Evolutionary conservation across 2,888 invertebrate genomes (phyloP), one percentile per base, ranked within the genome.

Genomic region (Morpho deidamia): DNA sequence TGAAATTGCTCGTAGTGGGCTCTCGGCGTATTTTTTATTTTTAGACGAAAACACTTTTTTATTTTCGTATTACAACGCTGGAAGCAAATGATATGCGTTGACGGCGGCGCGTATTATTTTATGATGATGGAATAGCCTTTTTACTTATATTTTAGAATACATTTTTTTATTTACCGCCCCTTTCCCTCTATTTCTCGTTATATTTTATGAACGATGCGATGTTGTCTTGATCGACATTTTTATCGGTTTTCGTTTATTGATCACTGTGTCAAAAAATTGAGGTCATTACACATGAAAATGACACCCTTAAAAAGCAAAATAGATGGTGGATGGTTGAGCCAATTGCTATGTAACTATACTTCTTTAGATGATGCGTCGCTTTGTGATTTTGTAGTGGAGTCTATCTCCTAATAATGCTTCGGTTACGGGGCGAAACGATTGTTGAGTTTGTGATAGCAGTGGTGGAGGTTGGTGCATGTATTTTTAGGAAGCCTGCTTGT

Each of bases 1-100:
- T 83, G 83, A 86, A 87, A 87, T 86, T 85, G 86, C 81, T 79
- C 73, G 77, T 76, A 79, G 83, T 81, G 66, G 72, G 72, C 68
- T 65, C 65, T 65, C 63, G 61, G 63, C 55, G 59, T 66, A 52
- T 69, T 72, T 76, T 76, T 78, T 74, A 72, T 64, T 66, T 72
- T 44, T 44, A 50, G 37, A 43, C 11, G 43, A 37, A 50, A 75
- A 71, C 69, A 70, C 68, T 23, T 76, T 80, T 81, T 79, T 80
- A 73, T 81, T 75, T 74, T 68, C 67, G 69, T 76, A 78, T 76
- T 72, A 76, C 72, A 62, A 57, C 58, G 51, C 55, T 53, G 60
- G 38, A 47, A 10, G 54, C 56, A 51, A 60, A 60, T 59, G 61
- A 60, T 63, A 62, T 59, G 67, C 60, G 58, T 41, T 58, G 58